Base-by-base conservation (phyloP, 2,888 invertebrate genomes). In the Amphipoea lucens region DNA sequence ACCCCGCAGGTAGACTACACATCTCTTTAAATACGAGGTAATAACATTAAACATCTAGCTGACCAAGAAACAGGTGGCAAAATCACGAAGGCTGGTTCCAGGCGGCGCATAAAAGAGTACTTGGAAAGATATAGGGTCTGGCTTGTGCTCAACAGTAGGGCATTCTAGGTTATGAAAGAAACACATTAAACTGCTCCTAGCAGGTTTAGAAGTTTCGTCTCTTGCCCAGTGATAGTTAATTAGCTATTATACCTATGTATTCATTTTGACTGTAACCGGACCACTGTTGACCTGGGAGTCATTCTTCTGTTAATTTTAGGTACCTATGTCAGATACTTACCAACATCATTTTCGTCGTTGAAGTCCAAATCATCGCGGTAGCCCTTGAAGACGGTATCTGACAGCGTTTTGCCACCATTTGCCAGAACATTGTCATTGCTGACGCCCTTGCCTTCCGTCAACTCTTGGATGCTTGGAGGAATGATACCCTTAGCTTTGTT, bases 341-440 rank as follows among this genome's bases (percentile, higher is more conserved):
- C 98, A 78, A 98, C 97, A 94, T 98, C 98, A 90, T 98, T 98
- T 91, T 98, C 98, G 91, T 98, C 98, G 76, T 98, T 98, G 72
- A 97, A 98, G 90, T 98, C 98, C 86, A 98, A 96, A 94, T 98
- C 98, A 90, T 98, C 98, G 81, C 98, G 97, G 51, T 98, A 96
- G 45, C 98, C 98, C 90, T 98, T 97, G 71, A 96, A 96, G 4
- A 97, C 97, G 1, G 96, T 97, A 71, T 97, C 97, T 23, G 96
- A 93, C 7, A 96, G 87, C 1, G 96, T 95, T 83, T 94, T 94
- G 1, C 78, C 84, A 91, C 88, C 89, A 88, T 94, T 95, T 5
- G 91, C 94, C 3, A 96, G 91, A 40, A 91, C 93, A 72, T 94
- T 95, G 0, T 95, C 94, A 73, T 95, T 93, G 67, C 93, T 95